A percentile compares a stretch with the other conserved stretches of the same genome.
These are phyloP conservation scores for roundworm (Caenorhabditis elegans) DNA, from an alignment of 1,140 invertebrate species.

Conservation along the genomic window WBcel235 BX284606.5:3945501-3946000, in stretches of 20 bases:
- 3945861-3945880: not conserved
- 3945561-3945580: too few species aligned
- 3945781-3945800: slow-evolving; percentile 25
- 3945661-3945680: too few species aligned
- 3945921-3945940: not conserved
- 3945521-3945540: too few species aligned
- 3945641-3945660: too few species aligned
- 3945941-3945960: not conserved
- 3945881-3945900: not conserved
- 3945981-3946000: slow-evolving; percentile 3
- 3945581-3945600: too few species aligned
- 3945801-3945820: not conserved
- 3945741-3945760: slow-evolving; percentile 19
- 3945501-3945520: too few species aligned
- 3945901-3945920: not conserved
- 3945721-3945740: not conserved
- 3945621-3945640: too few species aligned
- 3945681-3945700: too few species aligned
- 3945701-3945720: too few species aligned
- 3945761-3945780: slow-evolving; percentile 14
- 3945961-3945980: not conserved
- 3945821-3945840: slow-evolving; percentile 19
- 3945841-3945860: slow-evolving; percentile 19
- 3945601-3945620: too few species aligned
- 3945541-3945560: too few species aligned